Conservation (phyloP, 2,113 vertebrate genomes). For the Labeo catla region DNA sequence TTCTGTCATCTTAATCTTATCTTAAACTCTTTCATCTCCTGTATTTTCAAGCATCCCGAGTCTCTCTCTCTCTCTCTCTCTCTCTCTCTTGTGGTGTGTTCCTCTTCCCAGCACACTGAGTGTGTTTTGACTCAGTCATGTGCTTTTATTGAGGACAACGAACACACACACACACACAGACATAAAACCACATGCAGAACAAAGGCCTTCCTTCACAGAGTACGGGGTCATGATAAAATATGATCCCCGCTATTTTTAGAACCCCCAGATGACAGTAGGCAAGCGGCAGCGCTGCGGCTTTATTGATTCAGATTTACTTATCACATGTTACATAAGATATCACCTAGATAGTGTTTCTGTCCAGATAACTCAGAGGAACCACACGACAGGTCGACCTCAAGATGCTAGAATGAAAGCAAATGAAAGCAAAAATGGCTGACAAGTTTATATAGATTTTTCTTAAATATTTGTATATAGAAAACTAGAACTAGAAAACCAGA, state of each 20-base stretch:
- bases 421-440: neutral
- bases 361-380: neutral
- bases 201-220: constrained; percentile 37
- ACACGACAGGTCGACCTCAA: neutral
- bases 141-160: constrained; percentile 29
- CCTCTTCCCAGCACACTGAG: neutral
- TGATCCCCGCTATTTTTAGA: constrained; percentile 39
- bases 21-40: neutral
- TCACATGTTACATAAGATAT: constrained; percentile 19
- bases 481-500: too few species aligned
- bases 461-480: too few species aligned
- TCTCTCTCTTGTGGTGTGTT: constrained; percentile 2
- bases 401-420: neutral
- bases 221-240: constrained; percentile 28
- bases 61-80: neutral
- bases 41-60: neutral
- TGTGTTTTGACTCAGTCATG: constrained; percentile 23
- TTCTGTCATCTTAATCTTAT: constrained; percentile 19
- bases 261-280: constrained; percentile 36
- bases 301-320: constrained; percentile 33
- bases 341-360: constrained; percentile 9
- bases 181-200: constrained; percentile 2
- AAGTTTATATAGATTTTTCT: too few species aligned
- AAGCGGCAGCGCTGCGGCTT: neutral
- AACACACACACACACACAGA: constrained; percentile 27